Percentiles rank a stretch among this genome's conserved stretches.
Evolutionary conservation across 2,888 invertebrate species (phyloP).

Genomic region (Leptinotarsa tumamoca): DNA sequence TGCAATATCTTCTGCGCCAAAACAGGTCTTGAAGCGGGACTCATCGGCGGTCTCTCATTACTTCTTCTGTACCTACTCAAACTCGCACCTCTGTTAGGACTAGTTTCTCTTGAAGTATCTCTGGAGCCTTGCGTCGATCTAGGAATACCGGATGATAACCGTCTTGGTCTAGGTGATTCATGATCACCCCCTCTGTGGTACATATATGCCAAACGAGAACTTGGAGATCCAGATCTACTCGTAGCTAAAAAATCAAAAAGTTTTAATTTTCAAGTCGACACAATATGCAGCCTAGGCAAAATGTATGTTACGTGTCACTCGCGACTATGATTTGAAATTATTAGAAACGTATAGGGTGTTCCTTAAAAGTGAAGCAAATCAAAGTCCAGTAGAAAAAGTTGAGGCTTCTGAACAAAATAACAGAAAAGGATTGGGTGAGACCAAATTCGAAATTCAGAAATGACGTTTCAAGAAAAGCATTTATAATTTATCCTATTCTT

Average conservation of each 20-base stretch:
- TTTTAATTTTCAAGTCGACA: neutral
- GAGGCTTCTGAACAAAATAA: too few species aligned
- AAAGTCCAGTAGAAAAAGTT: neutral
- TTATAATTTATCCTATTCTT: too few species aligned
- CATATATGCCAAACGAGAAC: slow-evolving; percentile 83
- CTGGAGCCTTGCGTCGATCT: slow-evolving; percentile 77
- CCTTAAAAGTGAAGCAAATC: too few species aligned
- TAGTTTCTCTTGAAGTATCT: slow-evolving; percentile 68
- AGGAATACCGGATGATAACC: slow-evolving; percentile 77
- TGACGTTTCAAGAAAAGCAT: too few species aligned
- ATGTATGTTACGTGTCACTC: too few species aligned
- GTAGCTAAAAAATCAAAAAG: slow-evolving; percentile 74
- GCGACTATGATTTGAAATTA: too few species aligned
- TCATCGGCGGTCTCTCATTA: slow-evolving; percentile 70
- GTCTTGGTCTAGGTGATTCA: slow-evolving; percentile 70
- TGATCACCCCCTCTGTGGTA: slow-evolving; percentile 70
- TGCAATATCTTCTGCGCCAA: slow-evolving; percentile 87
- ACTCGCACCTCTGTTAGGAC: slow-evolving; percentile 62
- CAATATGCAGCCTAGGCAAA: too few species aligned
- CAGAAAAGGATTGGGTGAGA: too few species aligned
- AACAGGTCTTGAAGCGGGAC: slow-evolving; percentile 70
- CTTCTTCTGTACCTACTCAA: slow-evolving; percentile 63
- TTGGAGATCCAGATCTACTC: slow-evolving; percentile 93
- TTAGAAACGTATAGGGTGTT: too few species aligned
- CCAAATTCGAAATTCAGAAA: too few species aligned